These are phyloP conservation scores for Mythimna impura DNA, from an alignment of 2,888 invertebrate genomes.

Conservation along the genomic window DNA sequence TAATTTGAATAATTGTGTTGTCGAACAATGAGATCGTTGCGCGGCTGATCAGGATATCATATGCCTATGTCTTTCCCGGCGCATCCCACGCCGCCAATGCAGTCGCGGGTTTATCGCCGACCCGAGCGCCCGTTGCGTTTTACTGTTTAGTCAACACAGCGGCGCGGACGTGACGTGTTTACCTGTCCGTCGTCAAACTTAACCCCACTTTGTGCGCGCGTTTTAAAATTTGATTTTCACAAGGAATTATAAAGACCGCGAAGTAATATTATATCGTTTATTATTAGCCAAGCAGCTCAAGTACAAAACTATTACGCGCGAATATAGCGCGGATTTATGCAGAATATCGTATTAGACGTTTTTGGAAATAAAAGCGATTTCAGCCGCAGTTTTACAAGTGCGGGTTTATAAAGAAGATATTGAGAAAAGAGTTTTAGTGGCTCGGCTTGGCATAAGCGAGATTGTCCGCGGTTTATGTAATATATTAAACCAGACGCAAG, in stretches of 20 bases:
- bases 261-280: slow-evolving; percentile 15
- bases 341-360: slow-evolving; percentile 13
- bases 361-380: background rate
- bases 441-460: too few relatives aligned
- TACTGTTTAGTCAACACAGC: background rate
- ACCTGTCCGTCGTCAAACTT: background rate
- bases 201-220: background rate
- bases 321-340: background rate
- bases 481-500: background rate
- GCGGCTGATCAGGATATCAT: background rate
- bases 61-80: slow-evolving; percentile 13
- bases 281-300: background rate
- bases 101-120: slow-evolving; percentile 16
- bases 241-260: slow-evolving; percentile 7
- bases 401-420: too few relatives aligned
- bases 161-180: background rate
- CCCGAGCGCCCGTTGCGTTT: slow-evolving; percentile 34
- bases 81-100: slow-evolving; percentile 38
- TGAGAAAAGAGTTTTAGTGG: too few relatives aligned
- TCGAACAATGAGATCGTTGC: background rate
- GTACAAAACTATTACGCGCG: background rate
- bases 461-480: background rate
- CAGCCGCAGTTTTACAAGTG: too few relatives aligned
- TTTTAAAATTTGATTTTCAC: background rate
- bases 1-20: background rate